phyloP scores from a whole-genome alignment of 2,113 vertebrate genomes.

The Leucosticte australis region DNA sequence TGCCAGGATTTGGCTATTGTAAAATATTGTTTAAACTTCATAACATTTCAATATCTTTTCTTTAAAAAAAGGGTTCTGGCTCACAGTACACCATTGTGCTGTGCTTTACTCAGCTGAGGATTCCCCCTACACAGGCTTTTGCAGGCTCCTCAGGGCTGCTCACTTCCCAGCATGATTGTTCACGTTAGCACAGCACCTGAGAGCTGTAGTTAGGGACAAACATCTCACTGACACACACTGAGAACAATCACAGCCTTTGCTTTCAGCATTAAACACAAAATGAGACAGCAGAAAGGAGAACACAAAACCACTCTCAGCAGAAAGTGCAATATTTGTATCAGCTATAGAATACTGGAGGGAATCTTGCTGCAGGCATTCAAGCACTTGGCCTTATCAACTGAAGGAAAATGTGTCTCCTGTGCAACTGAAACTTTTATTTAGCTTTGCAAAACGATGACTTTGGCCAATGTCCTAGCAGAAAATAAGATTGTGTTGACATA shows the following conservation, averaged over 20 bases:
- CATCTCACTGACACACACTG: background rate
- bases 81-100: accelerated
- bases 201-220: background rate
- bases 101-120: background rate
- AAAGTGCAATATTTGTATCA: background rate
- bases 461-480: background rate
- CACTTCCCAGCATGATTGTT: background rate
- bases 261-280: background rate
- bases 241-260: background rate
- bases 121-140: background rate
- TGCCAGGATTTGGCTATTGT: background rate
- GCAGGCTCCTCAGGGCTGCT: background rate
- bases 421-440: constrained; percentile 24
- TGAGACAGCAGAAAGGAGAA: background rate
- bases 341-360: background rate
- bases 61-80: background rate
- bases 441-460: background rate
- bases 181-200: background rate
- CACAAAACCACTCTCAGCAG: background rate
- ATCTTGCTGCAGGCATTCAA: background rate
- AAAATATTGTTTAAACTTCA: background rate
- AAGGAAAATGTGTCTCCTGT: background rate
- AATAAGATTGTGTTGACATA: background rate
- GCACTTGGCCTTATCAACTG: background rate
- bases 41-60: background rate